phyloP scores from a whole-genome alignment of 1,140 invertebrate genomes.

The Conus betulinus region DNA sequence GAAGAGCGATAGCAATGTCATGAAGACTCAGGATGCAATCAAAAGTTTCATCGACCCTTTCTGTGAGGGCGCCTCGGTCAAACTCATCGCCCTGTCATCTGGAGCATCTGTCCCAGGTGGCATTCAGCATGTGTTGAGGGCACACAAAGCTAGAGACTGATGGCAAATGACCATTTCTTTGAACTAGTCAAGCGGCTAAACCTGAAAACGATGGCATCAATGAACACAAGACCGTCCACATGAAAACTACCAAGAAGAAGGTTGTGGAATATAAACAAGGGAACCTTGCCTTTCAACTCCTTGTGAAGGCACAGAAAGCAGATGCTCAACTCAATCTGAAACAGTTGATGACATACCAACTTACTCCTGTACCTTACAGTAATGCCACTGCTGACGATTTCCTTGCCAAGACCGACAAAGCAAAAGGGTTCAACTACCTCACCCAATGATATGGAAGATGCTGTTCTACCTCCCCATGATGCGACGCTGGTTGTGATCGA shows the following conservation, averaged over 20 bases:
- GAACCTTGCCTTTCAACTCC: no score
- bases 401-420: slow-evolving; percentile 41
- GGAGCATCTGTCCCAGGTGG: slow-evolving; percentile 10
- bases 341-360: no score
- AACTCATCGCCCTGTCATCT: slow-evolving; percentile 41
- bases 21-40: slow-evolving; percentile 39
- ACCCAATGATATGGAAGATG: slow-evolving; percentile 27
- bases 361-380: no score
- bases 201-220: no score
- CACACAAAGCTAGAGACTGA: not conserved
- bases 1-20: slow-evolving; percentile 40
- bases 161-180: slow-evolving; percentile 41
- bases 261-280: no score
- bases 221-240: no score
- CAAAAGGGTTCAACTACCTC: slow-evolving; percentile 33
- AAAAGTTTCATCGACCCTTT: slow-evolving; percentile 45
- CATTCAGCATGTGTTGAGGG: not conserved
- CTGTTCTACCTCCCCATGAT: slow-evolving; percentile 22
- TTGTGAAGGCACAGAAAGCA: no score
- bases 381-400: no score
- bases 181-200: no score
- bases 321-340: no score
- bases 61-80: slow-evolving; percentile 23
- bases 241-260: no score
- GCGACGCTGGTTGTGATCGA: slow-evolving; percentile 31